Base-by-base conservation (phyloP, 2,888 invertebrate species). In the Caenorhabditis sp. region DNA sequence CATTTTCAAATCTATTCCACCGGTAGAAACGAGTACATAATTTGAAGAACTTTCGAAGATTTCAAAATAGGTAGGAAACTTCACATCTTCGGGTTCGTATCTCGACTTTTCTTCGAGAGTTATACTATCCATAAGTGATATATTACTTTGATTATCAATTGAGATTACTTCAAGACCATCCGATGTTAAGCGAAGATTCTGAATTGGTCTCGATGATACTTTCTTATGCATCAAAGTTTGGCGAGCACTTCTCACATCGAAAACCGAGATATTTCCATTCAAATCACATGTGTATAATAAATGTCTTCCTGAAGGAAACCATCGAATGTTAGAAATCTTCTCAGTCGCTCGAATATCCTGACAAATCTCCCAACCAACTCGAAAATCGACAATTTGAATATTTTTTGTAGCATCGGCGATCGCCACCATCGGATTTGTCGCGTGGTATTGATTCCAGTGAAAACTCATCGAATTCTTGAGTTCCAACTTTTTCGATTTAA, bases 381-480 rank as follows among this genome's bases (percentile, higher is more conserved):
- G 21, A 14, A 53, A 53, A 53, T 53, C 53, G 2, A 53, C 12
- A 10, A 53, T 25, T 25, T 53, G n/a, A 8, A 25, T 21, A 25
- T 8, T 20, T 25, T 53, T 53, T 7, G n/a, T 53, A 8, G 8
- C 58, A 58, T 77, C 67, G 8, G 70, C 67, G 17, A 77, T 70
- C 0, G 67, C 72, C 26, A 77, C 65, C 23, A 69, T 60, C 12
- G 77, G 64, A 43, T 70, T 68, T 7, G 21, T 64, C 25, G 49
- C 31, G 23, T 77, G 58, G 20, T 68, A 26, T 31, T 74, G 67
- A 57, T 77, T 77, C 77, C 77, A 77, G 31, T 77, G 60, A 27
- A 65, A 70, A 36, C 64, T 20, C 12, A 70, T 57, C 43, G 43
- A 7, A 0, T 62, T 49, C 5, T 61, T 61, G 27, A 7, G 17